Percentiles rank a stretch among this genome's conserved stretches.
phyloP scores from a whole-genome alignment of 2,113 vertebrate genomes.

The Thermophis baileyi region DNA sequence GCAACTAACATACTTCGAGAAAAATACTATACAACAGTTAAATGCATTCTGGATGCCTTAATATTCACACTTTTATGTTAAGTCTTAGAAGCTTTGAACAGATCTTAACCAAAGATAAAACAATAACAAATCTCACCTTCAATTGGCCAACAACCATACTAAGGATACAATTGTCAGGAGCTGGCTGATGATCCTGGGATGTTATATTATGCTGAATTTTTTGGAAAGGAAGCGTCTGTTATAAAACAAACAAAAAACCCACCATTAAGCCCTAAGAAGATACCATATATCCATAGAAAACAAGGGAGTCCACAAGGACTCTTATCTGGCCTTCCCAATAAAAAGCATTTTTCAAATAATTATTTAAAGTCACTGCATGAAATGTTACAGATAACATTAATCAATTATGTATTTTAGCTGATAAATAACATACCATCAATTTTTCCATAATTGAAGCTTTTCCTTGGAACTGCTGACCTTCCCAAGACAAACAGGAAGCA shows the following conservation, averaged over 20 bases:
- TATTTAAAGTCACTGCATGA: background rate
- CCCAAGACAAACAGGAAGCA: constrained; percentile 71
- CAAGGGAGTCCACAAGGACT: background rate
- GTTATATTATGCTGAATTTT: constrained; percentile 99
- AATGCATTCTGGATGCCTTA: background rate
- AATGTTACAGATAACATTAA: background rate
- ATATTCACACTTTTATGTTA: background rate
- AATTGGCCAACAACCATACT: constrained; percentile 99
- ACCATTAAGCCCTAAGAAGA: background rate
- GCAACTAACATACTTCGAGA: background rate
- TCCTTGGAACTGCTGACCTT: constrained; percentile 67
- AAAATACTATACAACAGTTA: background rate
- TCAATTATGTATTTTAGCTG: background rate
- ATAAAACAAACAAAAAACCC: background rate
- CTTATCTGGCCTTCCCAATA: background rate
- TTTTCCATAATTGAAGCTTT: constrained; percentile 67
- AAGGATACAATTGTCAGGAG: constrained; percentile 94
- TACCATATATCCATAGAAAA: background rate
- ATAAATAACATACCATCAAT: constrained; percentile 58
- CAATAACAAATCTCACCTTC: constrained; percentile 77
- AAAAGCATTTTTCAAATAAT: background rate
- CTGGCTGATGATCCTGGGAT: constrained; percentile 97
- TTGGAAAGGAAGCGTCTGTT: constrained; percentile 92
- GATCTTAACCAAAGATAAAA: background rate
- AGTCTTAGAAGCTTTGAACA: background rate